Conservation (phyloP, 2,888 invertebrate species). For the Dasysyrphus tricinctus region DNA sequence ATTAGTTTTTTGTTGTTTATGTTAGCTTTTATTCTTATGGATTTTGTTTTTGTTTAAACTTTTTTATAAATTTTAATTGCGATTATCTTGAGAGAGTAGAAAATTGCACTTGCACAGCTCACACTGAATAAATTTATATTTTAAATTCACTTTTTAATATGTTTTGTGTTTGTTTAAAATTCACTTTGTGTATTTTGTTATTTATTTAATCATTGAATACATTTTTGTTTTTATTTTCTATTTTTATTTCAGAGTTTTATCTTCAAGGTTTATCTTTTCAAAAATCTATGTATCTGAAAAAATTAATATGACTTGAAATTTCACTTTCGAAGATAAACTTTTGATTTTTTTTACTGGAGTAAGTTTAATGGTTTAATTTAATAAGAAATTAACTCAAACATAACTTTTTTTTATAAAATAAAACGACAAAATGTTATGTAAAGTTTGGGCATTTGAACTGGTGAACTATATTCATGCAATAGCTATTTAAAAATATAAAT, state of each 20-base stretch:
- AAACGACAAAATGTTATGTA: no score
- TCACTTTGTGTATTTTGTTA: conserved; percentile 28
- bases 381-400: no score
- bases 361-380: neutral
- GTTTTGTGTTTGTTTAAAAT: conserved; percentile 49
- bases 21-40: neutral
- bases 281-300: neutral
- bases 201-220: neutral
- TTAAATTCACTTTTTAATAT: conserved; percentile 57
- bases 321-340: neutral
- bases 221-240: neutral
- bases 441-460: no score
- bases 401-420: no score
- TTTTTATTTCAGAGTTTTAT: neutral
- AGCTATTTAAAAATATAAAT: no score
- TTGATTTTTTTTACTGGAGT: neutral
- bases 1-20: conserved; percentile 13
- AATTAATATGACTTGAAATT: neutral
- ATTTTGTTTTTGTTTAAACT: neutral
- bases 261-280: neutral
- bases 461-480: no score
- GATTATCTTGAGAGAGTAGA: neutral
- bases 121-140: conserved; percentile 45
- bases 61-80: conserved; percentile 10
- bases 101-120: conserved; percentile 49